Base-by-base conservation (phyloP, 1,140 invertebrate species). In the Pogonus chalceus region DNA sequence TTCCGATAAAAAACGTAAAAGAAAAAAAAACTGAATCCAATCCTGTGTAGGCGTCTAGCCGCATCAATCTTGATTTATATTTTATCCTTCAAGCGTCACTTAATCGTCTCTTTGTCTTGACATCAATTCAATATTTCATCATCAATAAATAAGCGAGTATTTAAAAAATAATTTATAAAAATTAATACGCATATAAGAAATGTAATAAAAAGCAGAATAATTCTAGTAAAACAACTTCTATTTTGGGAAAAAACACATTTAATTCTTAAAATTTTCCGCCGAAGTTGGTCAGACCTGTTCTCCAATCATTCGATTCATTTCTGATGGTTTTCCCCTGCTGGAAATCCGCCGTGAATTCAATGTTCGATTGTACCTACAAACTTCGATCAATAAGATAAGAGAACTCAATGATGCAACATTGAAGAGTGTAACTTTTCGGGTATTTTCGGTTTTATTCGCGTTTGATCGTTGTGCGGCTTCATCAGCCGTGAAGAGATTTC, bases 341-440 rank as follows among this genome's bases (percentile, higher is more conserved):
- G 14, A 31, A 4, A 31, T 31, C 14, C 26, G 26, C 14, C 14
- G 26, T 7, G 14, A 31, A 31, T 31, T 31, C 26, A 7, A 31
- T n/a, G n/a, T 31, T 31, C 26, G 26, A 14, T 7, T 31, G 26
- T 14, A 31, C 26, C 14, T 7, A 18, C 37, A 43, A 12, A 3
- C 9, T 43, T 43, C 37, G 37, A 43, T 43, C 37, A 43, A 43
- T 43, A 43, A 43, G 37, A 43, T 43, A 43, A 43, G 9, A 43
- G 37, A 43, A 43, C n/a, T n/a, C n/a, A n/a, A n/a, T n/a, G 9
- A 18, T 12, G 18, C 37, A 16, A 43, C 37, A n/a, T 18, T 43
- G 37, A 18, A 10, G 7, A 16, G 37, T 43, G 18, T 9, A 9
- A n/a, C n/a, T n/a, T 9, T 12, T 43, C 37, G 37, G 18, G 7